These are phyloP conservation scores for Myotis vivesi DNA, from an alignment of 2,797 vertebrate species.

Conservation along the genomic window DNA sequence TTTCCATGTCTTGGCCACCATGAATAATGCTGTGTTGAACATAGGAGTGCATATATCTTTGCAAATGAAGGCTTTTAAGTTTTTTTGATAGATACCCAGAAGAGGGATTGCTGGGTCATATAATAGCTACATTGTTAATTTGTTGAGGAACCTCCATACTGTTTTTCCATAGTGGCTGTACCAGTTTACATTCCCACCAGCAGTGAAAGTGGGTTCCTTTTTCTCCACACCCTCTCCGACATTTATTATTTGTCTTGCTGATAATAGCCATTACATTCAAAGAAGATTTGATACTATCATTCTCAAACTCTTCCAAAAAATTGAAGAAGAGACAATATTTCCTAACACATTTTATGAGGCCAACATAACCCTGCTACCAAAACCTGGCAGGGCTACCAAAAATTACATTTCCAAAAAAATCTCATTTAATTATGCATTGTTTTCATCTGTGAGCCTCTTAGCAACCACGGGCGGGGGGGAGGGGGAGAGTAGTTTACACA, in stretches of 20 bases:
- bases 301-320: background rate
- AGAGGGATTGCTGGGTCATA: background rate
- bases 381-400: background rate
- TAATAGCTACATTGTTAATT: background rate
- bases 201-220: background rate
- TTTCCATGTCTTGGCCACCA: background rate
- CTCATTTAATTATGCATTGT: constrained; percentile 20
- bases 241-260: background rate
- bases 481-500: background rate
- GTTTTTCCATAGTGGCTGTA: background rate
- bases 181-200: background rate
- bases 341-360: background rate
- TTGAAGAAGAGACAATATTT: background rate
- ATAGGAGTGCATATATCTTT: background rate
- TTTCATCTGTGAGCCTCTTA: background rate
- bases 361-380: background rate
- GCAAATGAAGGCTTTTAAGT: background rate
- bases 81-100: too few relatives aligned
- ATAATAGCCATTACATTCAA: background rate
- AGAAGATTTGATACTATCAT: background rate
- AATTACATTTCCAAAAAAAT: background rate
- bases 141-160: background rate
- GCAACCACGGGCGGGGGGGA: background rate
- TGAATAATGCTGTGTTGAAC: background rate
- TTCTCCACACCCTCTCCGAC: background rate